Evolutionary conservation across 2,113 vertebrate species (phyloP), one percentile per base, ranked within the genome.

Genomic region (Siniperca chuatsi): DNA sequence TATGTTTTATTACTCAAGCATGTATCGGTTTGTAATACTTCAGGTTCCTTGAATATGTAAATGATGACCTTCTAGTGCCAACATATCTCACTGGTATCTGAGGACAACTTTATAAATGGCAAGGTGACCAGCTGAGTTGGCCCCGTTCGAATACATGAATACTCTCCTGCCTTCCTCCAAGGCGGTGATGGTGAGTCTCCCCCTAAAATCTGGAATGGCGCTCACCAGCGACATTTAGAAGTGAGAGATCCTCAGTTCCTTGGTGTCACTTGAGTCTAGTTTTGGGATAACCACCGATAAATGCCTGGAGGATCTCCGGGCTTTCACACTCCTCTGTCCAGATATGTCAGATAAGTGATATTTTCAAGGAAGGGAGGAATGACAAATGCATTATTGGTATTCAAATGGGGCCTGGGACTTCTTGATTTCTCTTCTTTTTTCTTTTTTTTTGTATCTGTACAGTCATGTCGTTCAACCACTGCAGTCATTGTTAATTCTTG

Each of bases 391-490:
- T 89, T 80, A 73, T 84, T 81, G 61, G 81, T 92, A 83, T 94
- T 93, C 80, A 90, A 88, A 88, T 65, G 62, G 68, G 91, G 90
- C 82, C 78, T 82, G 77, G 89, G 89, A 90, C 87, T 88, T 91
- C n/a, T 75, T 89, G 77, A 81, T 80, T 93, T 81, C 66, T 73
- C 54, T 86, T 85, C 62, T 67, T 81, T 89, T 84, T 54, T 83
- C 58, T 61, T 81, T 61, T 77, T 85, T 91, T 90, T 94, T 93
- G 83, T 94, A 95, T 91, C 86, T 95, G 95, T 87, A 89, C 88
- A 95, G 94, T 94, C 91, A 94, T 95, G 92, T 95, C 76, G 94
- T 94, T 96, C 94, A 95, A 96, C 94, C 95, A 96, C 95, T 96
- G 94, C 95, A 95, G 95, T 95, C 93, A 95, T 92, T 96, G 95